Percentiles rank a stretch among this genome's conserved stretches.
Evolutionary conservation across 2,888 invertebrate genomes (phyloP).

Genomic region (Drosophila rellima): DNA sequence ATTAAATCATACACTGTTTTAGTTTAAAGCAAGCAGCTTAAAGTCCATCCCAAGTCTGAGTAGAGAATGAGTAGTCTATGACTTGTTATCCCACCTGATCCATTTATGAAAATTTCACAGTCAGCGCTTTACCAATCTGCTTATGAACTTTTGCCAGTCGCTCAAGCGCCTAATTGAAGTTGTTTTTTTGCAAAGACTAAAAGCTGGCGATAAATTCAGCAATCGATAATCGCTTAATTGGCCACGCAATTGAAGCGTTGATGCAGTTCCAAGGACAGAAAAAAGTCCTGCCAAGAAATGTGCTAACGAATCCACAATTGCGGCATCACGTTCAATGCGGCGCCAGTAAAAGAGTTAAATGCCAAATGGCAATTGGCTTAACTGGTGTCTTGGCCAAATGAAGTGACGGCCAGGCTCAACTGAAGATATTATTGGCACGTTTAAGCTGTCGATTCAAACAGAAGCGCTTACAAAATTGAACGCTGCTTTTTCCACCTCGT

Average conservation of each 20-base stretch:
- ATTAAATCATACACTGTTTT: slow-evolving; percentile 73
- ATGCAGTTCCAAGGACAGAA: slow-evolving; percentile 34
- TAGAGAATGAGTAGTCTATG: neutral
- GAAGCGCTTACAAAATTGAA: neutral
- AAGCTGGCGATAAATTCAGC: slow-evolving; percentile 11
- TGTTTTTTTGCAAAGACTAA: slow-evolving; percentile 23
- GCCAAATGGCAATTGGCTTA: slow-evolving; percentile 15
- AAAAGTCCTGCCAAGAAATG: slow-evolving; percentile 1
- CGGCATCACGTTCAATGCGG: slow-evolving; percentile 33
- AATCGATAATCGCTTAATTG: slow-evolving; percentile 75
- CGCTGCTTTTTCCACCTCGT: slow-evolving; percentile 2
- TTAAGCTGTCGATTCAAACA: slow-evolving; percentile 12
- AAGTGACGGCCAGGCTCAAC: slow-evolving; percentile 11
- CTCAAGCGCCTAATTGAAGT: slow-evolving; percentile 72
- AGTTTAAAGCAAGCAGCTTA: slow-evolving; percentile 59
- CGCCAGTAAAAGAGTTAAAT: slow-evolving; percentile 28
- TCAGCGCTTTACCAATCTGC: slow-evolving; percentile 65
- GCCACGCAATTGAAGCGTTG: slow-evolving; percentile 51
- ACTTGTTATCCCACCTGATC: slow-evolving; percentile 41
- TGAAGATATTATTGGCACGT: slow-evolving; percentile 20
- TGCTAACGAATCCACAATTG: slow-evolving; percentile 38
- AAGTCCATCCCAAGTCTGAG: slow-evolving; percentile 20
- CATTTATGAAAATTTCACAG: slow-evolving; percentile 72
- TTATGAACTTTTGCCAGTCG: slow-evolving; percentile 39
- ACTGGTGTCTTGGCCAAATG: slow-evolving; percentile 21